A percentile compares a stretch with the other conserved stretches of the same genome.
These are phyloP conservation scores for Hipposideros armiger DNA, from an alignment of 2,113 vertebrate genomes.

Conservation along the genomic window DNA sequence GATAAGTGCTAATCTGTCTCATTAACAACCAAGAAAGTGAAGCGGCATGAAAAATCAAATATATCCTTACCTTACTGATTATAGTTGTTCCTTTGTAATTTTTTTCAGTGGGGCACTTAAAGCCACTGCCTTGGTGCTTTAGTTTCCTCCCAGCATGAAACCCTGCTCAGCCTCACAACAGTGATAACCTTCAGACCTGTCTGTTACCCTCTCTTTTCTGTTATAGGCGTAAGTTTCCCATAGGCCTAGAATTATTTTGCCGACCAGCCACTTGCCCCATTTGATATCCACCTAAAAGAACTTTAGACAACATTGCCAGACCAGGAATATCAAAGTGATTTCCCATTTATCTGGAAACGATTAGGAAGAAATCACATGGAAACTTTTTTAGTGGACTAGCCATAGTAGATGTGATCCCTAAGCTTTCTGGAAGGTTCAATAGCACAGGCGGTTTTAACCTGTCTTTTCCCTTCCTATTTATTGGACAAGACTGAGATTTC, in stretches of 20 bases:
- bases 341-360: not conserved
- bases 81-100: not conserved
- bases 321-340: not conserved
- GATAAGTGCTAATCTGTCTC: conserved; percentile 27
- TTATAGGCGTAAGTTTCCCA: not conserved
- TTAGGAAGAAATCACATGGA: not conserved
- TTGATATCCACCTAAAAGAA: not conserved
- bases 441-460: not conserved
- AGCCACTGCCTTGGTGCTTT: not conserved
- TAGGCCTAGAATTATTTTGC: not conserved
- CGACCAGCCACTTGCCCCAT: not conserved
- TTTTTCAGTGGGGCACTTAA: not conserved
- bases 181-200: not conserved
- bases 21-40: not conserved
- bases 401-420: not conserved
- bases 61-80: not conserved
- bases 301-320: not conserved
- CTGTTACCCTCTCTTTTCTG: not conserved
- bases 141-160: not conserved
- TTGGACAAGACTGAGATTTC: not conserved
- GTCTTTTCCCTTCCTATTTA: not conserved
- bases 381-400: not conserved
- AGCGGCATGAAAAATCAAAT: not conserved
- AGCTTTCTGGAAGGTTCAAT: not conserved
- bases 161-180: not conserved